Evolutionary conservation across 2,797 vertebrate species (phyloP).

Genomic region (Mormyrus hasselquistii): DNA sequence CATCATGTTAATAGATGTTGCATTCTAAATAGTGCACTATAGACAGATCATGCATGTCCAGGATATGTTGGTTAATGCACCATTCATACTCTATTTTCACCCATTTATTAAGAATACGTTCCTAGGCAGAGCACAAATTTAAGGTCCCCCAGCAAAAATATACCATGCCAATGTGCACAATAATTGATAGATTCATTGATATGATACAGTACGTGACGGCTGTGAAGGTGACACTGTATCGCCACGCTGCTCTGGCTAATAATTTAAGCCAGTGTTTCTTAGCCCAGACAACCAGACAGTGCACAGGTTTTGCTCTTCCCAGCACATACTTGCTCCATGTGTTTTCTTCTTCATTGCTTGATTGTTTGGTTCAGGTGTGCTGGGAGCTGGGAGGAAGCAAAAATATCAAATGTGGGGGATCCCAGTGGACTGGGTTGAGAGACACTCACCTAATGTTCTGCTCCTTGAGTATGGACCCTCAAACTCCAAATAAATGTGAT

Average conservation of each 20-base stretch:
- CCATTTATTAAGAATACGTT: background rate
- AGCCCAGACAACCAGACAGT: background rate
- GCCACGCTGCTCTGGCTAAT: background rate
- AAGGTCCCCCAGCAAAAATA: background rate
- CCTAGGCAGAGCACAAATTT: background rate
- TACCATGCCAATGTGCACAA: background rate
- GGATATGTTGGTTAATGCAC: background rate
- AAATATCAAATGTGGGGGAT: background rate
- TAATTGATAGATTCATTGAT: background rate
- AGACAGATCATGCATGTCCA: background rate
- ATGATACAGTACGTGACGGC: background rate
- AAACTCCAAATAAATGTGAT: background rate
- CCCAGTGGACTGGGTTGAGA: background rate
- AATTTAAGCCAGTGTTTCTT: background rate
- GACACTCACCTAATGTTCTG: background rate
- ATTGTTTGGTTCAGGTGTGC: background rate
- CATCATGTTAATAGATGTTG: background rate
- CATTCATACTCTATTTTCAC: background rate
- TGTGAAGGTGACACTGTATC: background rate
- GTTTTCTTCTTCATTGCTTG: background rate
- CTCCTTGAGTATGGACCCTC: background rate
- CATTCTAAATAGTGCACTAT: background rate
- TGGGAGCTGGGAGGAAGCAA: background rate
- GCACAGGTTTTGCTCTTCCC: background rate
- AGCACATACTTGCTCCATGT: background rate